A percentile compares a stretch with the other conserved stretches of the same genome.
phyloP scores from a whole-genome alignment of 2,888 invertebrate species.

The Polydrusus cervinus region DNA sequence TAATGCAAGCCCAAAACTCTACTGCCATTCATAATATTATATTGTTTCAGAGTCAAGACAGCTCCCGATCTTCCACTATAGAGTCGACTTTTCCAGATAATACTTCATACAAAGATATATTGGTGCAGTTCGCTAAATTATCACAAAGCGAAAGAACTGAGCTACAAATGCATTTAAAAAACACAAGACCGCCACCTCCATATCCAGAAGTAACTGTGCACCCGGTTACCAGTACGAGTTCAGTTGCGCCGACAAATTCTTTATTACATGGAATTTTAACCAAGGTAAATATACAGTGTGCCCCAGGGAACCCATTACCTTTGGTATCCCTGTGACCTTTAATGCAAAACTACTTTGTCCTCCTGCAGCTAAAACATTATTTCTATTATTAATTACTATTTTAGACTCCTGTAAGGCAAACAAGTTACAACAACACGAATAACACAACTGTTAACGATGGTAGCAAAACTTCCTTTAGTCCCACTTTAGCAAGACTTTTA shows the following conservation, averaged over 20 bases:
- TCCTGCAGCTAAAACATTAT: no score
- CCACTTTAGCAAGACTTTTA: slow-evolving; percentile 85
- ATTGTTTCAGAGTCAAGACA: slow-evolving; percentile 47
- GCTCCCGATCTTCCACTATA: slow-evolving; percentile 24
- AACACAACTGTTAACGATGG: slow-evolving; percentile 55
- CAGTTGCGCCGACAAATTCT: slow-evolving; percentile 74
- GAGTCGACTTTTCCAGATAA: slow-evolving; percentile 61
- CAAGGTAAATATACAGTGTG: slow-evolving; percentile 73
- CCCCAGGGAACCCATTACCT: no score
- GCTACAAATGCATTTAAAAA: slow-evolving; percentile 62
- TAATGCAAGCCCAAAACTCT: no score
- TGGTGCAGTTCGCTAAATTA: slow-evolving; percentile 82
- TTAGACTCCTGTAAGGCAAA: slow-evolving; percentile 62
- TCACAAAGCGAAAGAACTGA: slow-evolving; percentile 73
- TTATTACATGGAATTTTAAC: slow-evolving; percentile 86
- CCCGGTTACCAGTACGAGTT: slow-evolving; percentile 75
- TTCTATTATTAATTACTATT: no score
- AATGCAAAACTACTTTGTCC: no score
- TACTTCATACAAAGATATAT: slow-evolving; percentile 81
- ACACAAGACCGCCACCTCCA: slow-evolving; percentile 76
- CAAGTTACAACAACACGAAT: neutral
- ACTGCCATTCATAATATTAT: no score
- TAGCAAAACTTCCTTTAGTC: slow-evolving; percentile 81
- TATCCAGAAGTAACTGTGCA: slow-evolving; percentile 88
- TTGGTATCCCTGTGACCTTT: no score